Conservation (phyloP, 2,888 invertebrate genomes). For the Lypha dubia region DNA sequence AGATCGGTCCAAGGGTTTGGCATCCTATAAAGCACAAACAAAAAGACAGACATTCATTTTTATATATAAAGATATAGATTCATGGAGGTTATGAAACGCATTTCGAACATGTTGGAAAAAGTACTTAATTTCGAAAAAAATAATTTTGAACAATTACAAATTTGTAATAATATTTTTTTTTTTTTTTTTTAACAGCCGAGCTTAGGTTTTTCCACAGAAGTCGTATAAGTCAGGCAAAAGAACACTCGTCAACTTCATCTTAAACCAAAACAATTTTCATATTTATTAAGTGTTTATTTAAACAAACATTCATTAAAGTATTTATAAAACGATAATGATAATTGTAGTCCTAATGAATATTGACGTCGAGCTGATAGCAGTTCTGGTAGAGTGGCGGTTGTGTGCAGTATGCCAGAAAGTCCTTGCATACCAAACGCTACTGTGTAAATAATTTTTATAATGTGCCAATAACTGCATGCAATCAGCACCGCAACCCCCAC, state of each 20-base stretch:
- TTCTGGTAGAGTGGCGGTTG: slow-evolving; percentile 18
- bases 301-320: slow-evolving; percentile 25
- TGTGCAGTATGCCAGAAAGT: slow-evolving; percentile 37
- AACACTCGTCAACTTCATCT: not conserved
- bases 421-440: slow-evolving; percentile 39
- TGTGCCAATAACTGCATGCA: slow-evolving; percentile 61
- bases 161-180: too few species aligned
- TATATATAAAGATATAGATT: too few species aligned
- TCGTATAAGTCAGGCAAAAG: not conserved
- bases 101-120: too few species aligned
- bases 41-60: too few species aligned
- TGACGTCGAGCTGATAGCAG: slow-evolving; percentile 6
- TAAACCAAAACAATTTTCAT: not conserved
- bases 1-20: too few species aligned
- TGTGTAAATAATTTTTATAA: slow-evolving; percentile 70
- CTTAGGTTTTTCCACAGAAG: too few species aligned
- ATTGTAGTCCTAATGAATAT: not conserved
- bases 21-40: too few species aligned
- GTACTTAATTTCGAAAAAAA: too few species aligned
- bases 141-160: too few species aligned
- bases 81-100: too few species aligned
- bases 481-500: not conserved
- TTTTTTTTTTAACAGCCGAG: too few species aligned
- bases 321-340: slow-evolving; percentile 10
- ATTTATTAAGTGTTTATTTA: slow-evolving; percentile 21